Evolutionary conservation across 2,888 invertebrate species (phyloP).

Genomic region (Oasisia sp.): DNA sequence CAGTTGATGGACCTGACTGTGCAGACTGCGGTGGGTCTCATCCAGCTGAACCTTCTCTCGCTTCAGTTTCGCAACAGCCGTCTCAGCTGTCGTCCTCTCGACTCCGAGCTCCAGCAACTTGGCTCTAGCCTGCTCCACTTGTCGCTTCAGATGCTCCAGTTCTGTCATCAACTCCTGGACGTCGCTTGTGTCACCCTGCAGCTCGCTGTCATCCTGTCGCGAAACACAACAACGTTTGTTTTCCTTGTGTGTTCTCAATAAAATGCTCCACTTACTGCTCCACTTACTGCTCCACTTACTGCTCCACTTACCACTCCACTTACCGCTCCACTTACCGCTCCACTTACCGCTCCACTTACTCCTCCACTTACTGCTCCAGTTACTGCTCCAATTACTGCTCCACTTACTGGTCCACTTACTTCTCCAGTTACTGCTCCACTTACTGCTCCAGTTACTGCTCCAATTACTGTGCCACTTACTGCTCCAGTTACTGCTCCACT

Average conservation of each 20-base stretch:
- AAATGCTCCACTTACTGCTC: not conserved
- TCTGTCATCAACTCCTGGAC: slow-evolving; percentile 47
- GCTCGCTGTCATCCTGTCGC: slow-evolving; percentile 48
- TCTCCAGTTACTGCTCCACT: too few species aligned
- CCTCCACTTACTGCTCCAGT: not conserved
- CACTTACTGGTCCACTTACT: too few species aligned
- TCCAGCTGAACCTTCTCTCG: slow-evolving; percentile 55
- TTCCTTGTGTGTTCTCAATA: not conserved
- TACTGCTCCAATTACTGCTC: too few species aligned
- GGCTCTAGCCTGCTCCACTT: slow-evolving; percentile 51
- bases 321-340: too few species aligned
- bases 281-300: too few species aligned
- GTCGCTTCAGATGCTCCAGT: slow-evolving; percentile 45
- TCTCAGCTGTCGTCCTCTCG: slow-evolving; percentile 55
- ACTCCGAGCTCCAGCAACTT: slow-evolving; percentile 51
- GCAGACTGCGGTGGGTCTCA: slow-evolving; percentile 50
- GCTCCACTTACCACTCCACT: too few species aligned
- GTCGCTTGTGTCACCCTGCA: slow-evolving; percentile 49
- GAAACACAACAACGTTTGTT: not conserved
- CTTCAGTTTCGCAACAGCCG: slow-evolving; percentile 48
- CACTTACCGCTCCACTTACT: too few species aligned
- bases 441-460: too few species aligned
- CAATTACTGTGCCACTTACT: not conserved
- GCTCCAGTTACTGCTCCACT: too few species aligned
- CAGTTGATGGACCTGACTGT: not conserved